Base-by-base conservation (phyloP, 2,888 invertebrate species). In the Bursaphelenchus okinawaensis region DNA sequence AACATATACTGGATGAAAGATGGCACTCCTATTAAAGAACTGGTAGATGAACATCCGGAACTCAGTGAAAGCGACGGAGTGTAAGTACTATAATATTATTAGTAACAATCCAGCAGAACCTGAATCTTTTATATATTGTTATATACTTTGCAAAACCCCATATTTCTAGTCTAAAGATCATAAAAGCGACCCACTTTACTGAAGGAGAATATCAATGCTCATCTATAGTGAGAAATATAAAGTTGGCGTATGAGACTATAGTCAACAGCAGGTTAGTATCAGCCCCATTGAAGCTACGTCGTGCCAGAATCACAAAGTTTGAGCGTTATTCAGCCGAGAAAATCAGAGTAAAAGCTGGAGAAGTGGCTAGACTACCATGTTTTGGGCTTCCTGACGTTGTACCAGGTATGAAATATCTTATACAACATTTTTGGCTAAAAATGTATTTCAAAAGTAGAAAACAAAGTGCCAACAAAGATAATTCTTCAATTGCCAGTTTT, bases 121-220 rank as follows among this genome's bases (percentile, higher is more conserved):
- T n/a, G 19, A 50, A 28, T 58, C 26, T n/a, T 20, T 31, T 61
- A 50, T 7, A 20, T 55, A 50, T 52, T 55, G 26, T 60, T 23
- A 12, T 50, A 40, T 55, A 29, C 60, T 28, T 31, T 60, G 22
- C 27, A 16, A 27, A 55, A 63, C 29, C n/a, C n/a, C n/a, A n/a
- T n/a, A n/a, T n/a, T n/a, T n/a, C n/a, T n/a, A 72, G 63, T 29
- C 28, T 70, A 52, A 51, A 24, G 7, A 52, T 68, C 27, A 19
- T 74, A 55, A 63, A 76, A 72, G 52, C 64, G 72, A 56, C 70
- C 61, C 26, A 68, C 73, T 22, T 52, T 55, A 68, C 56, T 2
- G 69, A 69, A 64, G 80, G 80, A 29, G 76, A 78, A 29, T 79
- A 76, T 59, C 79, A 79, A 65, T 79, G 79, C 54, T 63, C 75